These are phyloP conservation scores for Eupithecia exiguata DNA, from an alignment of 2,888 invertebrate species.

Conservation along the genomic window DNA sequence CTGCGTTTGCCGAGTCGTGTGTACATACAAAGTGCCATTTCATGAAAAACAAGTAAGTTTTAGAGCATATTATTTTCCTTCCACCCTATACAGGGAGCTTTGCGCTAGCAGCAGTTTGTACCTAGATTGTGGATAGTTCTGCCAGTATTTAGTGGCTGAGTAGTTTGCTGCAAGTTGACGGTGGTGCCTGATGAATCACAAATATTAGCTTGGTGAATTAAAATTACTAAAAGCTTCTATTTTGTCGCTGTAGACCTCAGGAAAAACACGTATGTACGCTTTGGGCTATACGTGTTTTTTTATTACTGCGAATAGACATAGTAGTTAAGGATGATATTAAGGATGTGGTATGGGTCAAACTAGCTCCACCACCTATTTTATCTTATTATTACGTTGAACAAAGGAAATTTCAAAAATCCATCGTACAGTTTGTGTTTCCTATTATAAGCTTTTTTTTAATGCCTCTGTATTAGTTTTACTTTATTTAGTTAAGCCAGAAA, in stretches of 20 bases:
- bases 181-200: background rate
- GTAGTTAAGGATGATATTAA: too few species aligned
- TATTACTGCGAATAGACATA: too few species aligned
- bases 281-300: too few species aligned
- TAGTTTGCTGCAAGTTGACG: background rate
- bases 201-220: background rate
- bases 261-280: background rate
- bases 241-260: background rate
- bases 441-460: too few species aligned
- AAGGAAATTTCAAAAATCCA: too few species aligned
- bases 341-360: too few species aligned
- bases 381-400: too few species aligned
- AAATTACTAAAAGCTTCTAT: background rate
- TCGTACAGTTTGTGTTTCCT: too few species aligned
- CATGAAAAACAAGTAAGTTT: background rate
- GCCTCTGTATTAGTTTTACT: too few species aligned
- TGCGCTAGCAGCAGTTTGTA: background rate
- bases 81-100: background rate
- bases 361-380: too few species aligned
- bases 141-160: background rate
- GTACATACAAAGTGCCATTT: background rate
- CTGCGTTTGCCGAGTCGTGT: too few species aligned
- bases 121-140: background rate
- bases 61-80: background rate
- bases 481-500: too few species aligned